Evolutionary conservation across 1,140 invertebrate genomes (phyloP).

Genomic region (Brachionus koreanus): DNA sequence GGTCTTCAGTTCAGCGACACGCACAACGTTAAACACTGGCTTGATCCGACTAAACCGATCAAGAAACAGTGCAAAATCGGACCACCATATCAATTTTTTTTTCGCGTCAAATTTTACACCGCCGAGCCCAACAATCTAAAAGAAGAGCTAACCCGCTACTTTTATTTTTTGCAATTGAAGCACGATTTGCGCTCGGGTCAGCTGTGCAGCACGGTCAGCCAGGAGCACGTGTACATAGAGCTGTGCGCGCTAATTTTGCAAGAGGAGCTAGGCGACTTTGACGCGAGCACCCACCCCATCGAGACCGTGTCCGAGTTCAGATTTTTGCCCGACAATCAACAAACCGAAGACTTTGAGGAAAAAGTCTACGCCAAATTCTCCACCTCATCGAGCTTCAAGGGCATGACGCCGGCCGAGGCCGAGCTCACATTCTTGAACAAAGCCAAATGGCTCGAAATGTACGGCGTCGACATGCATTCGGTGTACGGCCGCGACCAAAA

Average conservation of each 20-base stretch:
- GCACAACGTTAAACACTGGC: slow-evolving; percentile 73
- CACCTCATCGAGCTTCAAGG: slow-evolving; percentile 65
- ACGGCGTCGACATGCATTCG: slow-evolving; percentile 74
- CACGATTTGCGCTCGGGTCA: slow-evolving; percentile 21
- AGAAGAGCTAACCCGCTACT: slow-evolving; percentile 55
- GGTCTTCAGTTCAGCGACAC: slow-evolving; percentile 90
- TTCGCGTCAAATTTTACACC: slow-evolving; percentile 98
- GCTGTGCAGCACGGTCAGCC: background rate
- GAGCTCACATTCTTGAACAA: slow-evolving; percentile 73
- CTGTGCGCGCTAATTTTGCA: slow-evolving; percentile 49
- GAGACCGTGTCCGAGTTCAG: slow-evolving; percentile 93
- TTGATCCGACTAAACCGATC: slow-evolving; percentile 93
- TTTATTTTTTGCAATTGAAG: slow-evolving; percentile 39
- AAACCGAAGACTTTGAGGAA: slow-evolving; percentile 81
- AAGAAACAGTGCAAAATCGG: slow-evolving; percentile 95
- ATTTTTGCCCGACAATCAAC: slow-evolving; percentile 75
- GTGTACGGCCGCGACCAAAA: slow-evolving; percentile 91
- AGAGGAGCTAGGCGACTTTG: slow-evolving; percentile 96
- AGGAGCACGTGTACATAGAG: background rate
- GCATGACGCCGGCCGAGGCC: slow-evolving; percentile 67
- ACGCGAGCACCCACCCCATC: slow-evolving; percentile 80
- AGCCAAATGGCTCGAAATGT: slow-evolving; percentile 77
- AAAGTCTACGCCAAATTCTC: slow-evolving; percentile 78
- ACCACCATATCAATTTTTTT: slow-evolving; percentile 68
- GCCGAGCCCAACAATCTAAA: slow-evolving; percentile 71